Percentiles rank a stretch among this genome's conserved stretches.
phyloP scores from a whole-genome alignment of 2,113 vertebrate genomes.

The Tragelaphus strepsiceros region DNA sequence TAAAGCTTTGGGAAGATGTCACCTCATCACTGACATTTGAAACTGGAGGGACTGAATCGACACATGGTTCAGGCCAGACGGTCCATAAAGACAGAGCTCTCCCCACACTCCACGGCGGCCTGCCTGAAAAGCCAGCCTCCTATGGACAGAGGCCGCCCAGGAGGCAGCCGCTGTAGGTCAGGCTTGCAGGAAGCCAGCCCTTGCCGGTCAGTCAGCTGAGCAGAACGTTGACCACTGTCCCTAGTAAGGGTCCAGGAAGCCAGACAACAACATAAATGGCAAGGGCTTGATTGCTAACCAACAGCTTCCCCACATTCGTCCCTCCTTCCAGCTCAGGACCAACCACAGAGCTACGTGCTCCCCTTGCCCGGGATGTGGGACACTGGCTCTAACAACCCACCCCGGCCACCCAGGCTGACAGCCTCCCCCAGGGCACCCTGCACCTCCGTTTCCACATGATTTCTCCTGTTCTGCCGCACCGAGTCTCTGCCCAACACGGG shows the following conservation, averaged over 20 bases:
- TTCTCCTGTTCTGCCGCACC: not conserved
- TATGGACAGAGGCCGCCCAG: rapidly evolving
- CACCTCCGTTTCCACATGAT: rapidly evolving
- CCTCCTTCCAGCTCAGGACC: not conserved
- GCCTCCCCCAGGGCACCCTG: not conserved
- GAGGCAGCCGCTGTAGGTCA: not conserved
- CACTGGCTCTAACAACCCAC: rapidly evolving
- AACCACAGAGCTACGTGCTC: rapidly evolving
- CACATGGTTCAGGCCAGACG: no score
- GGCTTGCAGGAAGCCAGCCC: not conserved
- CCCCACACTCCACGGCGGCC: rapidly evolving
- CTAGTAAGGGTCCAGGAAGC: not conserved
- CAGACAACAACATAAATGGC: rapidly evolving
- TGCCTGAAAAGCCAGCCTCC: not conserved
- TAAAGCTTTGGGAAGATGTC: not conserved
- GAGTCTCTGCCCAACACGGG: not conserved
- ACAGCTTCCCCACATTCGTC: not conserved
- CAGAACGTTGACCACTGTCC: not conserved
- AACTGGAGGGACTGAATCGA: not conserved
- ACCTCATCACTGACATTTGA: no score
- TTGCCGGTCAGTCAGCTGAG: not conserved
- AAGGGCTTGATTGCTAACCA: rapidly evolving
- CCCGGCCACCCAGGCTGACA: not conserved
- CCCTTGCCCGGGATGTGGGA: rapidly evolving
- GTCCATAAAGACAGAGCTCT: not conserved